phyloP scores from a whole-genome alignment of 2,888 invertebrate genomes.

The Plagodis pulveraria region DNA sequence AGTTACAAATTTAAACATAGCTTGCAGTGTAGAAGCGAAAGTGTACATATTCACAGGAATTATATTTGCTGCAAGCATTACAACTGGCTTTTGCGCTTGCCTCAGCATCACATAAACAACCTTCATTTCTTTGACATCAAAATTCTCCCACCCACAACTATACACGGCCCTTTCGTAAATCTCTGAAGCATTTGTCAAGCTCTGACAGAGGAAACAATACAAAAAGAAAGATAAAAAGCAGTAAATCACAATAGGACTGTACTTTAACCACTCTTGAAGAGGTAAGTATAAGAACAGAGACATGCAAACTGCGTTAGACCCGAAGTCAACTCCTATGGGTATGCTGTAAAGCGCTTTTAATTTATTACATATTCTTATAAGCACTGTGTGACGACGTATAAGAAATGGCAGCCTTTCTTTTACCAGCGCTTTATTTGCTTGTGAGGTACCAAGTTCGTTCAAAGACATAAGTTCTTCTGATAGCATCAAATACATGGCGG shows the following conservation, averaged over 20 bases:
- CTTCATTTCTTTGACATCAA: slow-evolving; percentile 58
- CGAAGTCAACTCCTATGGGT: slow-evolving; percentile 70
- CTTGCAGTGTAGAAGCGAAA: slow-evolving; percentile 67
- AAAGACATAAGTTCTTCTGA: slow-evolving; percentile 59
- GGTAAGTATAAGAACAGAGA: slow-evolving; percentile 64
- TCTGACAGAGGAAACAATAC: slow-evolving; percentile 71
- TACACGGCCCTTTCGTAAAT: slow-evolving; percentile 65
- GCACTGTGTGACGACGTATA: slow-evolving; percentile 55
- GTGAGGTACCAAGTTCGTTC: slow-evolving; percentile 39
- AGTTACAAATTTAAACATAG: slow-evolving; percentile 72
- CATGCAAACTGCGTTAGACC: slow-evolving; percentile 64
- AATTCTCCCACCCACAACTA: slow-evolving; percentile 75
- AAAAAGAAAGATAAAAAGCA: slow-evolving; percentile 68
- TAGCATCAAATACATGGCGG: slow-evolving; percentile 63
- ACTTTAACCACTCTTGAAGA: slow-evolving; percentile 58
- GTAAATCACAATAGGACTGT: slow-evolving; percentile 61
- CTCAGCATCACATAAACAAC: slow-evolving; percentile 60
- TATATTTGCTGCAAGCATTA: slow-evolving; percentile 68
- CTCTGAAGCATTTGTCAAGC: slow-evolving; percentile 64
- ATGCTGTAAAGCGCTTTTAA: slow-evolving; percentile 63
- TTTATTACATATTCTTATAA: slow-evolving; percentile 52
- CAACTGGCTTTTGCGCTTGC: slow-evolving; percentile 64
- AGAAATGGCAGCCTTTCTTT: slow-evolving; percentile 50
- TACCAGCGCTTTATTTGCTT: slow-evolving; percentile 41
- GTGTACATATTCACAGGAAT: slow-evolving; percentile 74